A percentile compares a stretch with the other conserved stretches of the same genome.
Conservation (phyloP, 2,797 vertebrate species). For the Anguilla megastoma region DNA sequence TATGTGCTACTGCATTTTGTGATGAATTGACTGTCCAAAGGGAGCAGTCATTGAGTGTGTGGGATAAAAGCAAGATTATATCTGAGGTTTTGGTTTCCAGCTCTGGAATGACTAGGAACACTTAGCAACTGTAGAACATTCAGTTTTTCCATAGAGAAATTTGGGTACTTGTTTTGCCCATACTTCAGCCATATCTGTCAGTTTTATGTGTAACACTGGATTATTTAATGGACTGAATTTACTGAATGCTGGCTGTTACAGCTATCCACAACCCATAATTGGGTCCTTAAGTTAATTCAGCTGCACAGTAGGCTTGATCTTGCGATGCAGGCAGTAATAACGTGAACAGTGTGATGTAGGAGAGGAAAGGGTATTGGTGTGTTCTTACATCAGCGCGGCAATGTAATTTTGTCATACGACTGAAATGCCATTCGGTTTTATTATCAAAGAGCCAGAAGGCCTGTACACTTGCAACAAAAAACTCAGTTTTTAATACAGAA, state of each 20-base stretch:
- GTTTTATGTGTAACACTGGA: neutral
- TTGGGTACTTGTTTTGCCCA: neutral
- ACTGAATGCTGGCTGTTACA: neutral
- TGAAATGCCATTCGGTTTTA: neutral
- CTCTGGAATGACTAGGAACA: neutral
- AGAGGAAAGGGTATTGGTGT: neutral
- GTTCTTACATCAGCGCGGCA: neutral
- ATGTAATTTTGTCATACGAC: neutral
- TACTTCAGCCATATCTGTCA: neutral
- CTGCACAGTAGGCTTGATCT: neutral
- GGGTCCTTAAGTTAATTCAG: neutral
- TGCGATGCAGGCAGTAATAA: neutral
- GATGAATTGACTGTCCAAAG: neutral
- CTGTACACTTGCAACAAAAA: neutral
- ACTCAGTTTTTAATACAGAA: neutral
- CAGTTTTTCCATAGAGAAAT: neutral
- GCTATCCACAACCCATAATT: neutral
- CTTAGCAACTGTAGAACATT: neutral
- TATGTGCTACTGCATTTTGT: neutral
- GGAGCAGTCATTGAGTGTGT: neutral
- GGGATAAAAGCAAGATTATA: neutral
- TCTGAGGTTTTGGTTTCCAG: neutral
- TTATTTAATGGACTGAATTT: neutral
- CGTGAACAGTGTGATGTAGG: neutral
- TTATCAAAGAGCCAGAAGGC: neutral